phyloP scores from a whole-genome alignment of 2,888 invertebrate genomes.

The Subacronicta megacephala region DNA sequence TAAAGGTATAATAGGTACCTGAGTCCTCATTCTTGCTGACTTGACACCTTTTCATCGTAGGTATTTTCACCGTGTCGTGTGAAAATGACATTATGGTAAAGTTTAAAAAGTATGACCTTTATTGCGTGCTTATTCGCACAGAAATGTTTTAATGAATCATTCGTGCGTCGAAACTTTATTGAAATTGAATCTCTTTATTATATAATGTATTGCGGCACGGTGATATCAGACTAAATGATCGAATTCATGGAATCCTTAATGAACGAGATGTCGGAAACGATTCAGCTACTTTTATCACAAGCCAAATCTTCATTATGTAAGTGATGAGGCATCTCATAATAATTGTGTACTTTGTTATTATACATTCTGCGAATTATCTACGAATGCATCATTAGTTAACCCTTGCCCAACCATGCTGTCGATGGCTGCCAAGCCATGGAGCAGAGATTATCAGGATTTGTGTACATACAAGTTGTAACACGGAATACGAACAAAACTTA shows the following conservation, averaged over 20 bases:
- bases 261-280: conserved; percentile 60
- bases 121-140: conserved; percentile 32
- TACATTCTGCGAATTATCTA: background rate
- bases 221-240: conserved; percentile 52
- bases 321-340: conserved; percentile 44
- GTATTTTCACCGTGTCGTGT: conserved; percentile 7
- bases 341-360: conserved; percentile 19
- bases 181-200: conserved; percentile 45
- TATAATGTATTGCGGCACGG: conserved; percentile 39
- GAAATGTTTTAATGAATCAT: conserved; percentile 43
- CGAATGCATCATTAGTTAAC: no score
- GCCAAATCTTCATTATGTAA: conserved; percentile 58
- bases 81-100: conserved; percentile 35
- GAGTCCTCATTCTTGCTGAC: background rate
- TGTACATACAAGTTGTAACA: no score
- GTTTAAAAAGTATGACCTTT: conserved; percentile 36
- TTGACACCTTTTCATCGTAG: background rate
- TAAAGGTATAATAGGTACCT: background rate
- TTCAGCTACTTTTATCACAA: conserved; percentile 60
- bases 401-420: no score
- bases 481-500: no score
- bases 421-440: no score
- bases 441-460: no score
- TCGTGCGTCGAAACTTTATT: conserved; percentile 39
- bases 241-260: conserved; percentile 66